Evolutionary conservation across 2,113 vertebrate genomes (phyloP).

Genomic region (Geococcyx californianus): DNA sequence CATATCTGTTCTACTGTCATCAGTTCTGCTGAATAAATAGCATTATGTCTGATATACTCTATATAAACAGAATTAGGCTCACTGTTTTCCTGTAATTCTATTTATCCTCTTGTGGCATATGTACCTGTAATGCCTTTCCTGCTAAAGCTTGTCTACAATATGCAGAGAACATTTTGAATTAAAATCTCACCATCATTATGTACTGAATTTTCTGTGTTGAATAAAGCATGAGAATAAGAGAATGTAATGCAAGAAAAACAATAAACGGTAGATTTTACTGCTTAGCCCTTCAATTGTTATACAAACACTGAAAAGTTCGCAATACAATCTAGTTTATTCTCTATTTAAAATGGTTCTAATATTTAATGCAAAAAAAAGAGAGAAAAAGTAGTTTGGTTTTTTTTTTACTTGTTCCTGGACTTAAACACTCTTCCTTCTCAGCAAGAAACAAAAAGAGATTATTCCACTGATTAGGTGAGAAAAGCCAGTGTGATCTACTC

Average conservation of each 20-base stretch:
- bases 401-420: not conserved
- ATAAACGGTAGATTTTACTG: not conserved
- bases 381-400: rapidly evolving
- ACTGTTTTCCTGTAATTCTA: not conserved
- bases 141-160: not conserved
- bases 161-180: not conserved
- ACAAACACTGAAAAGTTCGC: not conserved
- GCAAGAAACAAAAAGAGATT: not conserved
- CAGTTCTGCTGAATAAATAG: not conserved
- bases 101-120: not conserved
- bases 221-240: not conserved
- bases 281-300: not conserved
- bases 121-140: not conserved
- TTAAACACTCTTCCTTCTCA: not conserved
- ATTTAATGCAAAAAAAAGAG: not conserved
- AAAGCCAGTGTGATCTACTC: not conserved
- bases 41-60: not conserved
- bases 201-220: not conserved
- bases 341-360: not conserved
- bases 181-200: not conserved
- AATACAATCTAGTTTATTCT: not conserved
- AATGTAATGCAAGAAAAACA: not conserved
- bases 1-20: not conserved
- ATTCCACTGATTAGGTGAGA: not conserved
- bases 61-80: not conserved